A percentile compares a stretch with the other conserved stretches of the same genome.
phyloP scores from a whole-genome alignment of 2,113 vertebrate genomes.

The Ageneiosus marmoratus region DNA sequence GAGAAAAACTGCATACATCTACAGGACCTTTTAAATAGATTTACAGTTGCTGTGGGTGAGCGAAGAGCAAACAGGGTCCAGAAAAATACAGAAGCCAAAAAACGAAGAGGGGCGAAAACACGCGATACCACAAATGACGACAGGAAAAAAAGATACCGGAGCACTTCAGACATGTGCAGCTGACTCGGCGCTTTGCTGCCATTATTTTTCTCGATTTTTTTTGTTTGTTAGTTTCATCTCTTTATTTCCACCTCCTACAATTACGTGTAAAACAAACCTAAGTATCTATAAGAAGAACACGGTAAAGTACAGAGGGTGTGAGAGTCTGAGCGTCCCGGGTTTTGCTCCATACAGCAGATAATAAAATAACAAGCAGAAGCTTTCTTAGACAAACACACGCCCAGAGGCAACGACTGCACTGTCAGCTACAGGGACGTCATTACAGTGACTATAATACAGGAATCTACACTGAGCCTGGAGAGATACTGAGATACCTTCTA shows the following conservation, averaged over 20 bases:
- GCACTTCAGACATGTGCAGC: constrained; percentile 88
- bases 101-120: constrained; percentile 80
- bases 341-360: constrained; percentile 68
- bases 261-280: constrained; percentile 77
- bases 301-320: constrained; percentile 52
- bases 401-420: constrained; percentile 46
- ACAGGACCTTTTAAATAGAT: constrained; percentile 92
- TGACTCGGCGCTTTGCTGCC: constrained; percentile 53
- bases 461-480: constrained; percentile 16
- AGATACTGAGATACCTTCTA: constrained; percentile 10
- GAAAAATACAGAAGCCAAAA: constrained; percentile 83
- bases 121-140: constrained; percentile 88
- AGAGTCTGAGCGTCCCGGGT: constrained; percentile 56
- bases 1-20: constrained; percentile 95
- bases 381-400: constrained; percentile 57
- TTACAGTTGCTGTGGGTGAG: constrained; percentile 82
- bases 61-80: constrained; percentile 77
- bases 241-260: constrained; percentile 50
- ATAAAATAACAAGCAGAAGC: constrained; percentile 55
- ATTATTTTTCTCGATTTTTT: constrained; percentile 52
- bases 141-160: constrained; percentile 84
- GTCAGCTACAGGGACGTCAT: constrained; percentile 31
- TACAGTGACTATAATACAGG: constrained; percentile 6
- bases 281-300: constrained; percentile 73
- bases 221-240: constrained; percentile 61